Evolutionary conservation across 92 coral and sea anemone genomes (phyloP), one percentile per base, ranked within the genome.

Genomic region (Virgularia gustaviana): DNA sequence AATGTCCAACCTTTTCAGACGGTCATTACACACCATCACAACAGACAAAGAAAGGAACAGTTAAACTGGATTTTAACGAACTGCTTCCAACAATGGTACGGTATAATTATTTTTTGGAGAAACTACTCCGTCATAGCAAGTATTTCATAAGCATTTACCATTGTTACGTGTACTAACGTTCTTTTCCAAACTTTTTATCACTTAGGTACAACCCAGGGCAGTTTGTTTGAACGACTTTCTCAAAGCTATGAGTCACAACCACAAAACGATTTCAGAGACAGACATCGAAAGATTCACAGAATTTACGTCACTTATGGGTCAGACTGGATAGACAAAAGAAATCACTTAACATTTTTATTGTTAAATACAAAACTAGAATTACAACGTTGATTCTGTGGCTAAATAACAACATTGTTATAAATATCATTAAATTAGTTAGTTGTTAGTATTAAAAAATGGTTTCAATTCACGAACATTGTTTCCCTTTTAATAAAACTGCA

Each of bases 231-330:
- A 81, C 2, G 98, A 92, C 47, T 92, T 92, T 71, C 76, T 89
- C 42, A 89, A 87, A 53, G 79, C 90, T 2, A 56, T 92, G 57
- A 68, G 85, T 37, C 81, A 85, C 62, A 89, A 92, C 44, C 83
- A 82, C 71, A 73, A 89, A 55, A 92, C 98, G 19, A 77, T 92
- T 34, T 82, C 92, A 16, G 73, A 81, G 56, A 89, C 86, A 34
- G 98, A 92, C 57, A 35, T 87, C 6, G 82, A 82, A 27, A 85
- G 81, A 85, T 92, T 89, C 78, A 85, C 78, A 39, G 77, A 86
- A 65, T 92, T 92, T 63, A 89, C 98, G 47, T 74, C 83, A 6
- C 88, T 79, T 60, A 85, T 85, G 75, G 97, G 97, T 23, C 96
- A 89, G 67, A 84, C 81, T 57, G 96, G 96, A 29, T 55, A 60